Evolutionary conservation across 2,113 vertebrate genomes (phyloP).

Genomic region (Phyllopteryx taeniolatus): DNA sequence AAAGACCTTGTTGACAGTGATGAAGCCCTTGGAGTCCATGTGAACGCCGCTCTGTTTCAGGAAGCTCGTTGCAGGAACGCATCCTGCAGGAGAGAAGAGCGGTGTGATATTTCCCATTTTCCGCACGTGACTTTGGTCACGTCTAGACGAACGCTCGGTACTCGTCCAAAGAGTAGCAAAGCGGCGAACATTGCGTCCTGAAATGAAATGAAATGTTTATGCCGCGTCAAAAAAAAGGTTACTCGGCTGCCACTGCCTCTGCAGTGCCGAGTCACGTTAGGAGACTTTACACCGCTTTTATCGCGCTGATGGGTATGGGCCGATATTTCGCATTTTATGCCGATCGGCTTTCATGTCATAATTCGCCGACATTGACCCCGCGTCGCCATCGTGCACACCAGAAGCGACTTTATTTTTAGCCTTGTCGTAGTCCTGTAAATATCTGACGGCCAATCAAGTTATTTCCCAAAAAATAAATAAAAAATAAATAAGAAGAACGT

Average conservation of each 20-base stretch:
- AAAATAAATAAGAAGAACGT: too few relatives aligned
- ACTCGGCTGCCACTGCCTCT: neutral
- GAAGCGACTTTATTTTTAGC: too few relatives aligned
- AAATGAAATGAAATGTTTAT: neutral
- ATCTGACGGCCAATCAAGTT: too few relatives aligned
- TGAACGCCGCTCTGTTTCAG: conserved; percentile 88
- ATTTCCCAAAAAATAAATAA: too few relatives aligned
- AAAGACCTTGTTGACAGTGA: conserved; percentile 91
- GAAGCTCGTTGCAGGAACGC: conserved; percentile 86
- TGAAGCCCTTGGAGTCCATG: conserved; percentile 91
- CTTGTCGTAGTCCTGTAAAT: neutral
- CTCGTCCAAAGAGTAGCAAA: neutral
- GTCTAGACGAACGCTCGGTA: neutral
- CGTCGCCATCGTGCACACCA: too few relatives aligned
- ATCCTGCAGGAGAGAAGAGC: conserved; percentile 69
- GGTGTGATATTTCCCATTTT: neutral
- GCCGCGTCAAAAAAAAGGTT: neutral
- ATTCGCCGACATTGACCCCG: too few relatives aligned
- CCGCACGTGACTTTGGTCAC: neutral
- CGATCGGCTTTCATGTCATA: too few relatives aligned
- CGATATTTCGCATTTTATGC: too few relatives aligned
- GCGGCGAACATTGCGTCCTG: neutral
- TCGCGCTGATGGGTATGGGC: too few relatives aligned
- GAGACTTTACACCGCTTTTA: too few relatives aligned
- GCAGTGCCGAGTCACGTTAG: neutral